Base-by-base conservation (phyloP, 2,888 invertebrate species). In the Pristionchus japonicus region DNA sequence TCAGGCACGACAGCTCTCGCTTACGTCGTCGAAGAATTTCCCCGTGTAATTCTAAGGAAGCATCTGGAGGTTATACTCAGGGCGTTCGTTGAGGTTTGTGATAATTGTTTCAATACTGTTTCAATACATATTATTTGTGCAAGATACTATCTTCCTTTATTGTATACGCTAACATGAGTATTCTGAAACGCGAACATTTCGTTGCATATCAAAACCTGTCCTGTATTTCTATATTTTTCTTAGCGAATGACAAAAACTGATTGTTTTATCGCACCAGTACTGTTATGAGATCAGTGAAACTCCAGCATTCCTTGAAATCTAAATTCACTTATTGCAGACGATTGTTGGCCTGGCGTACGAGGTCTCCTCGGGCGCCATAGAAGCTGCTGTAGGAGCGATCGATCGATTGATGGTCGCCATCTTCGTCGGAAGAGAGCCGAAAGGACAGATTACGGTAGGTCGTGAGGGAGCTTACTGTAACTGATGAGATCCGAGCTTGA, bases 361-460 rank as follows among this genome's bases (percentile, higher is more conserved):
- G 95, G 96, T 96, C n/a, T 98, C 99, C 0, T 98, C 97, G 93
- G 99, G 99, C 0, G 98, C 98, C 0, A 96, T 99, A 43, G 99
- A 99, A 93, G 97, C 97, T 96, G 98, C 99, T 0, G 97, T 98
- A 89, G 96, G 96, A 11, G 98, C 74, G 17, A 52, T 86, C 27
- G 86, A 86, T 37, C 34, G 74, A 70, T 20, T 86, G 37, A 49
- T 49, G 13, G 20, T 64, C 20, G 31, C 49, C 43, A 61, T 85
- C 27, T 64, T 85, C 49, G 40, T 15, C 11, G 82, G 82, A 83
- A 52, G 82, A 83, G 82, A 83, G 1, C 82, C 27, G 20, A 40
- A 77, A 27, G 77, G 43, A n/a, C 77, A 43, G 43, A 77, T n/a
- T 40, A 47, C 77, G 77, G 77, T 77, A 43, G 43, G 77, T 37